These are phyloP conservation scores for Hypotaenidia okinawae DNA, from an alignment of 2,797 vertebrate genomes.

Conservation along the genomic window DNA sequence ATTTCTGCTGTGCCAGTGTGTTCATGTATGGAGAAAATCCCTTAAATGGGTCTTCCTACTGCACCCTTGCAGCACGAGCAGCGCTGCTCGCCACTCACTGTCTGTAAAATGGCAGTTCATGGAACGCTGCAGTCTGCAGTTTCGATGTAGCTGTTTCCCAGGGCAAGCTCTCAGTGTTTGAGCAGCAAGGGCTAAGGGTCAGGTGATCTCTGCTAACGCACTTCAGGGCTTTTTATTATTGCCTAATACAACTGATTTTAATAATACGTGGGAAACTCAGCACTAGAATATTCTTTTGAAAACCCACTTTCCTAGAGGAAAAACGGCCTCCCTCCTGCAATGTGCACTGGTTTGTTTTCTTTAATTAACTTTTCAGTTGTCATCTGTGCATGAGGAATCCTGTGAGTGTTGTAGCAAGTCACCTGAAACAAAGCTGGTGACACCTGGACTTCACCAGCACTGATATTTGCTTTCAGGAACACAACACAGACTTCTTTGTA, in stretches of 20 bases:
- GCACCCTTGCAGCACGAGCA: background rate
- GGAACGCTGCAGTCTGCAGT: background rate
- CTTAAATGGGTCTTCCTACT: accelerated
- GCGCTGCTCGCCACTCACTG: background rate
- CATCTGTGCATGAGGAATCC: background rate
- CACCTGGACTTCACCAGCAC: accelerated
- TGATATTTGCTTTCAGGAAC: background rate
- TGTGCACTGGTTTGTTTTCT: background rate
- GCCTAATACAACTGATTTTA: background rate
- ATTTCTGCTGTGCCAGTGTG: background rate
- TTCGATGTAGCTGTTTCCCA: background rate
- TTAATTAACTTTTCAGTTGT: background rate
- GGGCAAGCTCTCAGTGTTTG: background rate
- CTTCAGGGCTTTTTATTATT: background rate
- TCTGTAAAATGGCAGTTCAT: background rate
- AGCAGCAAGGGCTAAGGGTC: background rate
- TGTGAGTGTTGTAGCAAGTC: background rate
- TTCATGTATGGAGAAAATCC: background rate
- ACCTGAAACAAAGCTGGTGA: background rate
- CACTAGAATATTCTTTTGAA: background rate
- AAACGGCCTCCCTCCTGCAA: background rate
- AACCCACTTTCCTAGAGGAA: background rate
- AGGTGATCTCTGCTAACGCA: background rate
- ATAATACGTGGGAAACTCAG: background rate
- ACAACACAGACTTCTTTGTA: background rate